Base-by-base conservation (phyloP, 2,888 invertebrate species). In the Catonia carolina region DNA sequence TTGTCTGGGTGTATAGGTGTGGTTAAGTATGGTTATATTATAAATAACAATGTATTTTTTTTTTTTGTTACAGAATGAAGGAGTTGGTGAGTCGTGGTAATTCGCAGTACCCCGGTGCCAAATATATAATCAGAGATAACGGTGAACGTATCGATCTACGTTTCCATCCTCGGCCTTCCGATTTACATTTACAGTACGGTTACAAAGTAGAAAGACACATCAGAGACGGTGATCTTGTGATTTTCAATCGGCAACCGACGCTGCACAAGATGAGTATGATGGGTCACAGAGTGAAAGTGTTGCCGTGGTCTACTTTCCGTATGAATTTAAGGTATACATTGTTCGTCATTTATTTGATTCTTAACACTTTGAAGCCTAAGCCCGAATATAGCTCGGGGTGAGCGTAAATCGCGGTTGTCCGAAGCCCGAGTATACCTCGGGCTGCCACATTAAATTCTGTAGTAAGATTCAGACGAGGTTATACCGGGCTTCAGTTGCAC, bases 181-280 rank as follows among this genome's bases (percentile, higher is more conserved):
- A 98, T 77, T 79, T 98, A 58, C 96, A 97, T 80, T 77, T 98
- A 61, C 95, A 97, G 71, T 92, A 90, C 71, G 95, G 95, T 37
- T 95, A 95, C 71, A 90, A 89, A 61, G 96, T 99, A 1, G 99
- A 99, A 72, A 77, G 99, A 35, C 99, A 99, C 74, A 89, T 99
- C 71, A 83, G 96, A 61, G 98, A 99, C 72, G 97, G 96, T 60
- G 99, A 99, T 75, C 80, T 96, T 62, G 93, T 99, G 15, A 95
- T 99, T 64, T 99, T 99, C 81, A 99, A 99, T 77, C 89, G 99
- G 63, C 99, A 99, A 72, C 99, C 99, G 0, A 99, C 99, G 1
- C 82, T 99, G 4, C 99, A 99, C 77, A 99, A 99, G 76, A 99
- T 99, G 99, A 93, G 93, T 85, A 99, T 99, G 99, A 99, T 99